Evolutionary conservation across 2,113 vertebrate genomes (phyloP).

Genomic region (Anguilla japonica): DNA sequence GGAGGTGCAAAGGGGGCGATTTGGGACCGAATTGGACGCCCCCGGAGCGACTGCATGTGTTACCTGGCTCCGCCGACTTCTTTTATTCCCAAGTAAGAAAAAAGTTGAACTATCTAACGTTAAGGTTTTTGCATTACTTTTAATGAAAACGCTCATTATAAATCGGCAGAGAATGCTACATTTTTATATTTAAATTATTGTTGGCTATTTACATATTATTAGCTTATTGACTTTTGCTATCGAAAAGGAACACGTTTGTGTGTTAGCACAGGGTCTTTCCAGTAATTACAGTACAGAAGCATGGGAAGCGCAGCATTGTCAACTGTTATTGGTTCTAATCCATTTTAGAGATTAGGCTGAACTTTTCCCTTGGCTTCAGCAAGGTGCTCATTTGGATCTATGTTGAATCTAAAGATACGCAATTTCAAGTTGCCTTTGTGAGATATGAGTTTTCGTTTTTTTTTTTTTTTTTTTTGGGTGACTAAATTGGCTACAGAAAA

Average conservation of each 20-base stretch:
- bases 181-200: neutral
- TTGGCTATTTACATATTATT: neutral
- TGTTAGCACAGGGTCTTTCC: neutral
- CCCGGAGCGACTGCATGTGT: slow-evolving; percentile 72
- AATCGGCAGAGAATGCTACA: neutral
- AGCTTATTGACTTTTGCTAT: neutral
- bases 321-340: neutral
- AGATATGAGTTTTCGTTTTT: too few relatives aligned
- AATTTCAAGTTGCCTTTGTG: neutral
- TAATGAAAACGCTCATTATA: neutral
- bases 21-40: slow-evolving; percentile 70
- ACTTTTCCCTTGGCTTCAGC: neutral
- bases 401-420: neutral
- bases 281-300: too few relatives aligned
- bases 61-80: slow-evolving; percentile 72
- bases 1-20: slow-evolving; percentile 64
- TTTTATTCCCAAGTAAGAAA: slow-evolving; percentile 72
- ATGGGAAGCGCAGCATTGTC: too few relatives aligned
- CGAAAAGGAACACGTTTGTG: neutral
- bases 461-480: neutral
- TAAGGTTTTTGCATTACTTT: neutral
- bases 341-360: neutral
- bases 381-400: neutral
- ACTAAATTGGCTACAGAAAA: neutral
- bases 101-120: slow-evolving; percentile 38